A percentile compares a stretch with the other conserved stretches of the same genome.
These are phyloP conservation scores for Pipistrellus nathusii DNA, from an alignment of 2,797 vertebrate genomes.

Conservation along the genomic window DNA sequence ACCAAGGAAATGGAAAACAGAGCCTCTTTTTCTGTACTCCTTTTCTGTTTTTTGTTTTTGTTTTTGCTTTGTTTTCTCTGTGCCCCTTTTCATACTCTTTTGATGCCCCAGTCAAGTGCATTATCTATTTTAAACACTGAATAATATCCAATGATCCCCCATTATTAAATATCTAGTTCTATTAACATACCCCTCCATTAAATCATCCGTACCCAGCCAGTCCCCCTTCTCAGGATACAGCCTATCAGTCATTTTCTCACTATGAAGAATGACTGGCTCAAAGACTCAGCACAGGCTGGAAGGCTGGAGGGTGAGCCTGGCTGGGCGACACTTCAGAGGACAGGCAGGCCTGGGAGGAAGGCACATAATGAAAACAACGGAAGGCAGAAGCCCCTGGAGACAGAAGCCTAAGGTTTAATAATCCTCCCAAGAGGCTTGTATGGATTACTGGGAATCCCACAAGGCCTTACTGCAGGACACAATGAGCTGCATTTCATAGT, in stretches of 20 bases:
- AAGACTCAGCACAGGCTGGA: not conserved
- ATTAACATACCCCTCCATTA: not conserved
- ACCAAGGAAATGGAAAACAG: not conserved
- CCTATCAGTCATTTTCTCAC: not conserved
- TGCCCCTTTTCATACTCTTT: not conserved
- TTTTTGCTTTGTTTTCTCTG: not conserved
- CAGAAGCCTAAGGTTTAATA: not conserved
- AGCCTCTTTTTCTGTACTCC: not conserved
- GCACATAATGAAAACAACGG: not conserved
- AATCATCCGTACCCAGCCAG: not conserved
- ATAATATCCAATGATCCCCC: not conserved
- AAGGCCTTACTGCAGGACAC: not conserved
- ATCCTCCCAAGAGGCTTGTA: not conserved
- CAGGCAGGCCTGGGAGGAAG: not conserved
- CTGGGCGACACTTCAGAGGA: not conserved
- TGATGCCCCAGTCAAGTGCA: not conserved
- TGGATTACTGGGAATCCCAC: not conserved
- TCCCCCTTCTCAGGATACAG: not conserved
- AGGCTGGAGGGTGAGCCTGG: not conserved
- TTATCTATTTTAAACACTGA: not conserved
- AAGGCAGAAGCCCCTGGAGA: not conserved
- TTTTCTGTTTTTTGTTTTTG: not conserved
- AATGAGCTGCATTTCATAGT: not conserved
- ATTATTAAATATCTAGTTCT: not conserved
- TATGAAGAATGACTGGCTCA: not conserved